Conservation (phyloP, 2,888 invertebrate genomes). For the Spilarctia lutea region DNA sequence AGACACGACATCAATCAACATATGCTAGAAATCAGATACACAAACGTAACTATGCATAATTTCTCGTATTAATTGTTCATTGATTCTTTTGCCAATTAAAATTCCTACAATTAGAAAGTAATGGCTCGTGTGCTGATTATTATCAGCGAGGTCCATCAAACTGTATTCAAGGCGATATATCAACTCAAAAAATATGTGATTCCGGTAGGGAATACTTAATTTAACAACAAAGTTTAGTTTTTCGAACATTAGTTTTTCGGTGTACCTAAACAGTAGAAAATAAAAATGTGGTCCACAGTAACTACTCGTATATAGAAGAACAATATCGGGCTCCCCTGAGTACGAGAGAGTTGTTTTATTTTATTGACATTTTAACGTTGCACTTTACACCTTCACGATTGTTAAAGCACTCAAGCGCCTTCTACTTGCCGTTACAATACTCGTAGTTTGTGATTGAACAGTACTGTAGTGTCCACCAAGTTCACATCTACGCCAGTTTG, state of each 20-base stretch:
- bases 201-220: background rate
- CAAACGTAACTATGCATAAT: background rate
- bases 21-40: background rate
- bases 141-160: background rate
- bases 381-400: background rate
- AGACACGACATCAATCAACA: background rate
- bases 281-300: too few relatives aligned
- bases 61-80: background rate
- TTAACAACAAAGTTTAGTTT: too few relatives aligned
- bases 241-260: too few relatives aligned
- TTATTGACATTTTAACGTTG: background rate
- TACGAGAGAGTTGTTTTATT: background rate
- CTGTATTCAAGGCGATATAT: background rate
- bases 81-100: background rate
- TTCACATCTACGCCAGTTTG: too few relatives aligned
- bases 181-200: background rate
- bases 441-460: background rate
- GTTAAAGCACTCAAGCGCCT: background rate
- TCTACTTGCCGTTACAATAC: background rate
- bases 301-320: too few relatives aligned
- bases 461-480: background rate
- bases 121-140: background rate
- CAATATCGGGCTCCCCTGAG: too few relatives aligned
- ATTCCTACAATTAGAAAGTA: background rate
- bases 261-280: too few relatives aligned